These are phyloP conservation scores for Iphiclides podalirius DNA, from an alignment of 2,888 invertebrate species.

Conservation along the genomic window DNA sequence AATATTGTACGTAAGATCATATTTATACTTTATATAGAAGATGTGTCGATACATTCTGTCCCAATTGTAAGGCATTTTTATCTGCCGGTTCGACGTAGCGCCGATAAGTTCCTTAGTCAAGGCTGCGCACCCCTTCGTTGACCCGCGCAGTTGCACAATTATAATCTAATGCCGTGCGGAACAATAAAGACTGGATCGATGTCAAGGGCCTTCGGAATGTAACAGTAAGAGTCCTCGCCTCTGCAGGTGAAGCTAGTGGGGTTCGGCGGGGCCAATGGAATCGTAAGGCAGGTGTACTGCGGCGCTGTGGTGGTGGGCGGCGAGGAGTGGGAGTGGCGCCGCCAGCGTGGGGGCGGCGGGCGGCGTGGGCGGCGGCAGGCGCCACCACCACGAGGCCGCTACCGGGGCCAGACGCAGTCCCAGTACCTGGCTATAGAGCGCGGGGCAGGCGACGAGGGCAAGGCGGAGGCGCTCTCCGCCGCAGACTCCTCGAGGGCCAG, in stretches of 20 bases:
- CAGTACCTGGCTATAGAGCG: slow-evolving; percentile 85
- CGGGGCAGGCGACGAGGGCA: slow-evolving; percentile 83
- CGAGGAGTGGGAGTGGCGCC: slow-evolving; percentile 16
- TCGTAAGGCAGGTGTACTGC: slow-evolving; percentile 38
- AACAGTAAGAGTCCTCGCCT: slow-evolving; percentile 33
- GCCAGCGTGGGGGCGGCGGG: slow-evolving; percentile 1
- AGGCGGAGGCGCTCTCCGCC: slow-evolving; percentile 90
- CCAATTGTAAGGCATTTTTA: slow-evolving; percentile 17
- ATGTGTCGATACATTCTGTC: too few species aligned
- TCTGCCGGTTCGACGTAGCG: slow-evolving; percentile 35
- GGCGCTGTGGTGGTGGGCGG: slow-evolving; percentile 28
- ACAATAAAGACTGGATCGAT: slow-evolving; percentile 37
- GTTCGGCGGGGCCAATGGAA: slow-evolving; percentile 17
- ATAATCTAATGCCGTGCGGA: slow-evolving; percentile 33
- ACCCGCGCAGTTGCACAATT: slow-evolving; percentile 58
- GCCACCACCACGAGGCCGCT: slow-evolving; percentile 60
- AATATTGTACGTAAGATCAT: too few species aligned
- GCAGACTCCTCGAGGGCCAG: slow-evolving; percentile 85
- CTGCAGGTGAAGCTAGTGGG: slow-evolving; percentile 21
- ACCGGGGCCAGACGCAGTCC: slow-evolving; percentile 90
- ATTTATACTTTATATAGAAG: too few species aligned
- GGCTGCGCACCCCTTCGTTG: slow-evolving; percentile 54
- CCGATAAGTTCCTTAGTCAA: slow-evolving; percentile 60
- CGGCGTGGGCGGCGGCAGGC: slow-evolving; percentile 7
- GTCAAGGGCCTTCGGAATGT: too few species aligned